A percentile compares a stretch with the other conserved stretches of the same genome.
These are phyloP conservation scores for Ciconia boyciana DNA, from an alignment of 2,113 vertebrate genomes.

Conservation along the genomic window DNA sequence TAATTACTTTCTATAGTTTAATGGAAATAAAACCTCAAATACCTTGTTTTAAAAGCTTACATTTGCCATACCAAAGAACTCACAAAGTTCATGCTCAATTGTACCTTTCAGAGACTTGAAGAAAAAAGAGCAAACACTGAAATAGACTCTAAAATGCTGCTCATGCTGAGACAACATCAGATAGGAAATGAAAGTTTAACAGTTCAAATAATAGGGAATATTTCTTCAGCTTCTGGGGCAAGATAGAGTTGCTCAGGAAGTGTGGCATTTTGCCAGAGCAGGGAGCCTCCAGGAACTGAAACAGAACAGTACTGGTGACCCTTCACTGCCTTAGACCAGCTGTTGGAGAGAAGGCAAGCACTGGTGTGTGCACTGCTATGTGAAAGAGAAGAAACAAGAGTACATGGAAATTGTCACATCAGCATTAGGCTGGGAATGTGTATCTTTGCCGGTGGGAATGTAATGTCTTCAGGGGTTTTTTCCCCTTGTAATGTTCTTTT, in stretches of 20 bases:
- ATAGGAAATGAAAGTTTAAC: slow-evolving; percentile 36
- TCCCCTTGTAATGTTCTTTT: neutral
- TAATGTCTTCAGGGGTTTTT: neutral
- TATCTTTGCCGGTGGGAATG: neutral
- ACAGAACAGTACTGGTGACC: neutral
- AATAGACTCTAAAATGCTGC: neutral
- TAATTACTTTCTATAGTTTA: neutral
- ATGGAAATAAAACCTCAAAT: neutral
- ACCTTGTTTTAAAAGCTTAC: neutral
- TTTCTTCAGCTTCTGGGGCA: neutral
- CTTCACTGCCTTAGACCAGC: neutral
- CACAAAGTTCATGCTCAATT: neutral
- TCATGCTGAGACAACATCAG: neutral
- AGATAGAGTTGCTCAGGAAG: slow-evolving; percentile 22
- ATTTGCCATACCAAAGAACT: neutral
- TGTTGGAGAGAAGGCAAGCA: neutral
- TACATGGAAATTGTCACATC: neutral
- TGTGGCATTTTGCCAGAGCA: slow-evolving; percentile 22
- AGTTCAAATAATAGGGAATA: slow-evolving; percentile 4
- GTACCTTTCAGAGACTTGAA: neutral
- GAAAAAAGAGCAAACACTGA: neutral
- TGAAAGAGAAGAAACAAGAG: neutral
- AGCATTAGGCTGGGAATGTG: neutral
- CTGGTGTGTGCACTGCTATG: neutral
- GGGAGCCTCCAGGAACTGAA: slow-evolving; percentile 19